Evolutionary conservation across 2,797 vertebrate genomes (phyloP), one percentile per base, ranked within the genome.

Genomic region (Eurystomus glaucurus): DNA sequence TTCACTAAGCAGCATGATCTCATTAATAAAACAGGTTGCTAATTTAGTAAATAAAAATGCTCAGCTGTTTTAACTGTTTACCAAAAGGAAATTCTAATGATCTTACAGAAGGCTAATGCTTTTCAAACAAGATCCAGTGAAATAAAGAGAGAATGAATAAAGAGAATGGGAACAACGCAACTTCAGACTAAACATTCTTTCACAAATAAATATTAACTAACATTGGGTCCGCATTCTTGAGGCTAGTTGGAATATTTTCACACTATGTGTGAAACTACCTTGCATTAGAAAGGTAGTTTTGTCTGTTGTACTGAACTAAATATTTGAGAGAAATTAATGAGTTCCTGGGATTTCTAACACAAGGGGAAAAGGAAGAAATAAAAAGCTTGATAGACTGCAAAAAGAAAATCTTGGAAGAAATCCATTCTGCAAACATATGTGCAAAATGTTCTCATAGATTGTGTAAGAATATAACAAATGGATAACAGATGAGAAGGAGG

Each of bases 11-110:
- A 94, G 58, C 81, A 89, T 70, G 83, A 95, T 96, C 71, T 90
- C 91, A 97, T 94, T 91, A 97, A 97, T 90, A 88, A 91, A 96
- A 88, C 85, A 95, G 94, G 64, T 72, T 95, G 55, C 68, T 96
- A 94, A 96, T 91, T 62, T 90, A 96, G 77, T 97, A 97, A 97
- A 92, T 77, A 90, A 97, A 87, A 97, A 95, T 6, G 15, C 58
- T 97, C 80, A 91, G 86, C 52, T 95, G 65, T 96, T 96, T 96
- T 74, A 96, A 93, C 89, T 91, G 64, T 61, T 96, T 88, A 90
- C 51, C 31, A 95, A 96, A 96, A 93, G 83, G 57, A 87, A 91
- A 95, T 93, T 96, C 86, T 97, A 93, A 95, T 94, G 78, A 60
- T 93, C 88, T 90, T 82, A 71, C 68, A 89, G 83, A 94, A 93